These are phyloP conservation scores for Phasianus colchicus DNA, from an alignment of 2,113 vertebrate genomes.

Conservation along the genomic window DNA sequence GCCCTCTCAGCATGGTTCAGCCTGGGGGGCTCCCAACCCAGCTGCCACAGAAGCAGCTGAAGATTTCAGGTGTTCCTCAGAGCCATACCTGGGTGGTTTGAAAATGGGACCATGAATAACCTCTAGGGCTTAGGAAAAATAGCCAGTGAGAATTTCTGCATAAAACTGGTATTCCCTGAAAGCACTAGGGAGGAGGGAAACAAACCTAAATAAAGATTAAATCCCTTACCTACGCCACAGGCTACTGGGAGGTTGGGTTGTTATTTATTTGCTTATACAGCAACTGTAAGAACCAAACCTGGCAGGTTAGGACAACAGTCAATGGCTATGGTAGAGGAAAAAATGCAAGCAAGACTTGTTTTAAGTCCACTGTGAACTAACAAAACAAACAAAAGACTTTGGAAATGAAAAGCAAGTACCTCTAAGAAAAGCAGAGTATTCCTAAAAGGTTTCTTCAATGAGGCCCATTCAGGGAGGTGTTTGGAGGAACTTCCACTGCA, in stretches of 20 bases:
- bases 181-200: background rate
- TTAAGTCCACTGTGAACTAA: background rate
- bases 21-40: background rate
- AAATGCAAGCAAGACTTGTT: background rate
- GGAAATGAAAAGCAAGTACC: background rate
- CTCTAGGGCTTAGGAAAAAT: background rate
- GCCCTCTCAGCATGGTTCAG: background rate
- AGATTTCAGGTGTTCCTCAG: constrained; percentile 9
- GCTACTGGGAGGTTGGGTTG: background rate
- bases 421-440: background rate
- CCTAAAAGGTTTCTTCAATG: background rate
- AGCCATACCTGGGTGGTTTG: background rate
- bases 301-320: background rate
- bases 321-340: background rate
- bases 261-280: background rate
- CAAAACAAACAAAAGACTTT: background rate
- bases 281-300: background rate
- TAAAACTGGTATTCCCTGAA: background rate
- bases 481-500: background rate
- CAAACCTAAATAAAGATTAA: background rate
- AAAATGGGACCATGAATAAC: background rate
- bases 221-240: background rate
- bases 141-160: background rate
- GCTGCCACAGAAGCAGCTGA: background rate
- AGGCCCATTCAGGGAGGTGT: background rate